A percentile compares a stretch with the other conserved stretches of the same genome.
phyloP scores from a whole-genome alignment of 2,888 invertebrate genomes.

The Drosophila pegasa region DNA sequence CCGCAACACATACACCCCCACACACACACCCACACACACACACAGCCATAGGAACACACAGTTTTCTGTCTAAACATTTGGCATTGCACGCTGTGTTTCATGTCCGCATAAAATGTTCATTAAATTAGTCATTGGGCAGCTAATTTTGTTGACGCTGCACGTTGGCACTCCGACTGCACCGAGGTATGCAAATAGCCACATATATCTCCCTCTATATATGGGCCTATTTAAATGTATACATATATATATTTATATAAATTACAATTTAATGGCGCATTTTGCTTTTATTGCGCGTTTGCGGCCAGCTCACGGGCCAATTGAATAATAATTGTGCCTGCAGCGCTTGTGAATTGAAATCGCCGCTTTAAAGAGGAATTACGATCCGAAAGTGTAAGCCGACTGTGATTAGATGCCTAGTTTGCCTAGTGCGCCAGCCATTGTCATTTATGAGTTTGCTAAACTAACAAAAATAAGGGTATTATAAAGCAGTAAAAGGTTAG shows the following conservation, averaged over 20 bases:
- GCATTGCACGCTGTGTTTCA: constrained; percentile 33
- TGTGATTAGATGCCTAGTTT: background rate
- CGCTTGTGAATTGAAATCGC: constrained; percentile 22
- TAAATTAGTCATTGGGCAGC: constrained; percentile 72
- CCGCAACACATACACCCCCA: constrained; percentile 19
- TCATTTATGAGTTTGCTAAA: background rate
- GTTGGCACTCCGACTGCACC: constrained; percentile 15
- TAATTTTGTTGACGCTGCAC: constrained; percentile 65
- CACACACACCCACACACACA: background rate
- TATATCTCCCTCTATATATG: background rate
- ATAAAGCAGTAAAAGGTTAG: background rate
- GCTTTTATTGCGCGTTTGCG: constrained; percentile 25
- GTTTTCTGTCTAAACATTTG: constrained; percentile 14
- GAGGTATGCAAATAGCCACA: background rate
- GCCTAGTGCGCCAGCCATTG: background rate
- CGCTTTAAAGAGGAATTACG: background rate
- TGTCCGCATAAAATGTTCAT: constrained; percentile 62
- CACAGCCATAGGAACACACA: too few species aligned
- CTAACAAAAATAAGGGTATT: background rate
- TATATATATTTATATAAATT: constrained; percentile 36
- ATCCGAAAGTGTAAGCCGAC: background rate
- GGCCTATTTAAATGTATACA: background rate
- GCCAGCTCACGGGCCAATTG: constrained; percentile 60
- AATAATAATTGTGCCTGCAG: constrained; percentile 35
- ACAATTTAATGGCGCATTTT: constrained; percentile 35